phyloP scores from a whole-genome alignment of 2,888 invertebrate genomes.

The Drosophila paranaensis region DNA sequence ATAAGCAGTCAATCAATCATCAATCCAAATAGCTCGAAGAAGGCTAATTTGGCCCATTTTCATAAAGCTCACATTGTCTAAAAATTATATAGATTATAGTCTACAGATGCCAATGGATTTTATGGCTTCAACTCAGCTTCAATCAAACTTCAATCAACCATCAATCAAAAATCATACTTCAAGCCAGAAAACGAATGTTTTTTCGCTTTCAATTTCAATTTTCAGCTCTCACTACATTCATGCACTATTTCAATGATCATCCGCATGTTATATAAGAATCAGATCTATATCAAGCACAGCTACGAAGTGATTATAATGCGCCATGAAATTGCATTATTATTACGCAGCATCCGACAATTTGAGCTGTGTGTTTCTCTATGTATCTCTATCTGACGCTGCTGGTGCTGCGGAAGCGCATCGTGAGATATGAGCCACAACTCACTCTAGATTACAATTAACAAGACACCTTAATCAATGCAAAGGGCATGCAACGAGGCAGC shows the following conservation, averaged over 20 bases:
- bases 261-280: conserved; percentile 63
- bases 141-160: neutral
- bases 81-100: neutral
- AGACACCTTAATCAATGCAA: conserved; percentile 58
- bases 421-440: conserved; percentile 39
- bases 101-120: neutral
- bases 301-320: conserved; percentile 41
- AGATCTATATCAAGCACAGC: conserved; percentile 27
- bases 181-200: neutral
- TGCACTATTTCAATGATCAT: neutral
- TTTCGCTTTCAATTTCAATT: neutral
- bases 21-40: neutral
- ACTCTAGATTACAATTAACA: conserved; percentile 47
- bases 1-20: neutral
- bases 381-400: conserved; percentile 4
- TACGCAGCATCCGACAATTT: conserved; percentile 39
- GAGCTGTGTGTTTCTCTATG: conserved; percentile 1
- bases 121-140: neutral
- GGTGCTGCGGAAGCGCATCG: conserved; percentile 47
- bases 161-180: neutral
- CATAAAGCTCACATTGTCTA: neutral
- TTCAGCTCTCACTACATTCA: neutral
- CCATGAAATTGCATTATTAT: conserved; percentile 67
- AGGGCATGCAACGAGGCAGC: conserved; percentile 41
- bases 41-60: neutral